Conservation (phyloP, 2,113 vertebrate genomes). For the Panthera leo region DNA sequence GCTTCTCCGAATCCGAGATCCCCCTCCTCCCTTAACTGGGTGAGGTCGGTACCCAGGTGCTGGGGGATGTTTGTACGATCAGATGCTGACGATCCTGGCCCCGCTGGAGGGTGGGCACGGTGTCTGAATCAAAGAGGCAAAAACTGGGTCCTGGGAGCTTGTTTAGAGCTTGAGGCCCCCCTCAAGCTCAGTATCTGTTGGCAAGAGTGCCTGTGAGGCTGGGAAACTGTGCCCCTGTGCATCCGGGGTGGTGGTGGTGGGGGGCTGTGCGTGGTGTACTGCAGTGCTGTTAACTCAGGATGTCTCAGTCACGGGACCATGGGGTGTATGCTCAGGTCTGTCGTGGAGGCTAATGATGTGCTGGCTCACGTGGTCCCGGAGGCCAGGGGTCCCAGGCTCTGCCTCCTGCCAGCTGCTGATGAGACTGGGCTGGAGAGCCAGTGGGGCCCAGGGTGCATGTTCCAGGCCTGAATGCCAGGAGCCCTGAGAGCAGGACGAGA, state of each 20-base stretch:
- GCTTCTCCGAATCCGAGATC: neutral
- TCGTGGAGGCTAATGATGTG: fast-evolving
- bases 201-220: neutral
- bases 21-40: neutral
- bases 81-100: neutral
- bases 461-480: neutral
- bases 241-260: too few species aligned
- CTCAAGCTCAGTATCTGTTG: neutral
- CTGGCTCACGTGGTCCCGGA: neutral
- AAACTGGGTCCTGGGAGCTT: neutral
- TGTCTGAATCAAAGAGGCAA: neutral
- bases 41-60: fast-evolving
- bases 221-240: neutral
- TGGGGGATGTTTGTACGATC: fast-evolving
- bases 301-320: too few species aligned
- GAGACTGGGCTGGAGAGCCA: neutral
- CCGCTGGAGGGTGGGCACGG: neutral
- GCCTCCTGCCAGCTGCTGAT: neutral
- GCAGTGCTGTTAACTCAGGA: too few species aligned
- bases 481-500: neutral
- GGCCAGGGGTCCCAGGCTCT: neutral
- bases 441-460: neutral
- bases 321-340: neutral
- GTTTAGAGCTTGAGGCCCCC: neutral
- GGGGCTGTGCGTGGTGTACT: too few species aligned